Evolutionary conservation across 2,888 invertebrate species (phyloP).

Genomic region (Nephrotoma guestfalica): DNA sequence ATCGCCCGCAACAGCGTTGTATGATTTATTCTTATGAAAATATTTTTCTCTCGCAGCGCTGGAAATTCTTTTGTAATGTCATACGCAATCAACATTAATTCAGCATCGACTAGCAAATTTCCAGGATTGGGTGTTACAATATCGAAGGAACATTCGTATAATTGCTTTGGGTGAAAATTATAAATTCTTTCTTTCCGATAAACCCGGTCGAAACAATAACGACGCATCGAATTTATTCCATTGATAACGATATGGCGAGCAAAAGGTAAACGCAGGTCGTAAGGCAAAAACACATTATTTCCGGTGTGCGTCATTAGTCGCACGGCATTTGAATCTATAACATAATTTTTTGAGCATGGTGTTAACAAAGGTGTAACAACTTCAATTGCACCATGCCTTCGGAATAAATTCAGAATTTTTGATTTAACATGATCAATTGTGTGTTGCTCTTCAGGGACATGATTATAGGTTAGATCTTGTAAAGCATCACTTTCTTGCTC

Average conservation of each 20-base stretch:
- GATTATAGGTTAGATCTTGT: conserved; percentile 57
- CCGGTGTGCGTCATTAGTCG: conserved; percentile 69
- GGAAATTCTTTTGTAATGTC: conserved; percentile 51
- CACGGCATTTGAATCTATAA: conserved; percentile 40
- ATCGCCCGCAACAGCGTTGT: conserved; percentile 52
- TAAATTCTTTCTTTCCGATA: conserved; percentile 54
- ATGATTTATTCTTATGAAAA: conserved; percentile 55
- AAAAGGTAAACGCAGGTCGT: conserved; percentile 59
- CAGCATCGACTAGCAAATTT: conserved; percentile 61
- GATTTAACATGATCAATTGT: neutral
- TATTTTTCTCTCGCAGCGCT: conserved; percentile 40
- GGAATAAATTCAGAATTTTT: conserved; percentile 37
- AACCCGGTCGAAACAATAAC: conserved; percentile 68
- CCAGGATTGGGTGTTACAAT: conserved; percentile 58
- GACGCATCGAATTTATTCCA: conserved; percentile 50
- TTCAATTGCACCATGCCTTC: conserved; percentile 55
- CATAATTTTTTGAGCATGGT: conserved; percentile 40
- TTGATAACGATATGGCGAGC: conserved; percentile 63
- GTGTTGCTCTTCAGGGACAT: conserved; percentile 24
- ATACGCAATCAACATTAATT: conserved; percentile 55
- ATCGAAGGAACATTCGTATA: conserved; percentile 77
- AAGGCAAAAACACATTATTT: conserved; percentile 59
- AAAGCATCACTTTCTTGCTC: conserved; percentile 1
- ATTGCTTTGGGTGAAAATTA: conserved; percentile 68
- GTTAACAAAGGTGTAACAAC: conserved; percentile 58